phyloP scores from a whole-genome alignment of 2,113 vertebrate species.

The Aspiorhynchus laticeps region DNA sequence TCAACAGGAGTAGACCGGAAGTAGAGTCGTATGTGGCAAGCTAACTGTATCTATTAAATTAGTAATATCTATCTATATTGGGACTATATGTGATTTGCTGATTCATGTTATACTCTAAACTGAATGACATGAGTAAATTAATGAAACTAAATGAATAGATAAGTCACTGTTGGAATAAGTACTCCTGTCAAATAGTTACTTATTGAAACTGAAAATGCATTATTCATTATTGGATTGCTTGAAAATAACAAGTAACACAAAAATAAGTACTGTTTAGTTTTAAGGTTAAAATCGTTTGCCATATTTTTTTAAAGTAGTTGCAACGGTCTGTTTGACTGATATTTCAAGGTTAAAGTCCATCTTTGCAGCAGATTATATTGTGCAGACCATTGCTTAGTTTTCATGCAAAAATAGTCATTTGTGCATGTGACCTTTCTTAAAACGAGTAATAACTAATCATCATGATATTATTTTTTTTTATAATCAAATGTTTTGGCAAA shows the following conservation, averaged over 20 bases:
- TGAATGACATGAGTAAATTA: neutral
- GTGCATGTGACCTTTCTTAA: neutral
- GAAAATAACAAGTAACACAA: neutral
- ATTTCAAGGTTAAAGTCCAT: neutral
- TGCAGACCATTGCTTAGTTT: neutral
- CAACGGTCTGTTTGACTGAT: neutral
- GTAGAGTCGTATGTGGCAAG: neutral
- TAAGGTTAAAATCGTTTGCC: neutral
- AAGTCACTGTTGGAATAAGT: neutral
- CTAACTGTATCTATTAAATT: neutral
- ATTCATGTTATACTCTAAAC: neutral
- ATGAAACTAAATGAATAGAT: neutral
- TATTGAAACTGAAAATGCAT: neutral
- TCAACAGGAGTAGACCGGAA: constrained; percentile 24
- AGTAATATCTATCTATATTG: neutral
- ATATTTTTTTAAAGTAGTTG: neutral
- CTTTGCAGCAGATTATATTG: neutral
- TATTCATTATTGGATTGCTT: neutral
- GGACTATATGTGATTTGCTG: neutral
- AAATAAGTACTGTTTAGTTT: neutral
- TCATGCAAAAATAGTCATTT: neutral
- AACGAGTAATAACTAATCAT: neutral
- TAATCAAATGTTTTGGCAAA: neutral
- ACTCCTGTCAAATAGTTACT: neutral
- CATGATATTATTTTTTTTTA: neutral